A percentile compares a stretch with the other conserved stretches of the same genome.
Evolutionary conservation across 2,888 invertebrate genomes (phyloP).

Genomic region (Lissocephala sabroskyi): DNA sequence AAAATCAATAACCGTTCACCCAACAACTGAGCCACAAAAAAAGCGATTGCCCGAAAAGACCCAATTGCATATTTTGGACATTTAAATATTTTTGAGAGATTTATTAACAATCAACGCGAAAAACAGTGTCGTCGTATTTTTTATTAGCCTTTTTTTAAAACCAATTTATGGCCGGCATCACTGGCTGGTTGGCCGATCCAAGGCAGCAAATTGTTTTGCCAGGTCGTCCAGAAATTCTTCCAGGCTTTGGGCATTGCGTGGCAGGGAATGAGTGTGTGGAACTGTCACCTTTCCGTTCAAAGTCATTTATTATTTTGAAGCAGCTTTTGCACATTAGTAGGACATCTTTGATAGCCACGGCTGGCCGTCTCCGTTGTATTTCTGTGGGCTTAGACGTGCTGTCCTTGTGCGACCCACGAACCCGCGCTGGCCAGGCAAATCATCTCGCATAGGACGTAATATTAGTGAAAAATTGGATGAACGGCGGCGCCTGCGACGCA

Average conservation of each 20-base stretch:
- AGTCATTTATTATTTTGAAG: conserved; percentile 24
- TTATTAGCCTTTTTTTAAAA: no score
- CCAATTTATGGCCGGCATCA: no score
- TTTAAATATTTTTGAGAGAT: no score
- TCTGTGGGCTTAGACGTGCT: not conserved
- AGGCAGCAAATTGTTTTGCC: conserved; percentile 1
- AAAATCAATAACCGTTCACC: no score
- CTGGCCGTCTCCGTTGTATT: not conserved
- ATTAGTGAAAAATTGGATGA: conserved; percentile 11
- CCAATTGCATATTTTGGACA: no score
- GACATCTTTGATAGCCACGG: conserved; percentile 13
- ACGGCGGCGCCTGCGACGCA: not conserved
- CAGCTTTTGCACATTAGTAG: conserved; percentile 20
- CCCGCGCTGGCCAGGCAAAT: no score
- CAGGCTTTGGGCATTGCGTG: not conserved
- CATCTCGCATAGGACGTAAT: no score
- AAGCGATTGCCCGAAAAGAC: no score
- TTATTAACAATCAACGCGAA: no score
- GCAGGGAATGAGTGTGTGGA: conserved; percentile 6
- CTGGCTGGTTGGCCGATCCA: not conserved
- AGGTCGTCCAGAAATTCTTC: not conserved
- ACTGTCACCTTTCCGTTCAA: conserved; percentile 20
- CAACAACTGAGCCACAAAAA: no score
- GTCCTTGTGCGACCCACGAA: no score
- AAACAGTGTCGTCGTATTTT: no score